These are phyloP conservation scores for Phoxinus phoxinus DNA, from an alignment of 2,113 vertebrate genomes.

Conservation along the genomic window DNA sequence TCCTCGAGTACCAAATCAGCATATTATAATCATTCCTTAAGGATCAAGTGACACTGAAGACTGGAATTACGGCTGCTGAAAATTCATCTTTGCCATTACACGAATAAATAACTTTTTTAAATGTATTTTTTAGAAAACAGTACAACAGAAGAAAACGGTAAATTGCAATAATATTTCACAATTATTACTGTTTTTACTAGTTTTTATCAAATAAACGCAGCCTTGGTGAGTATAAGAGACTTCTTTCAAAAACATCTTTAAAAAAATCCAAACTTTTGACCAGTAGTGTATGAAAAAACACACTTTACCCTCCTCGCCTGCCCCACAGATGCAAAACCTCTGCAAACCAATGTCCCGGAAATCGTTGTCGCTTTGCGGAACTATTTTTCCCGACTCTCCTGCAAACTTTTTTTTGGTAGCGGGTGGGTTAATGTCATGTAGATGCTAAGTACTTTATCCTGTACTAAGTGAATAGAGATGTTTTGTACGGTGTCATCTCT, in stretches of 20 bases:
- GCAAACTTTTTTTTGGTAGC: constrained; percentile 38
- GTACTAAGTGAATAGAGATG: constrained; percentile 36
- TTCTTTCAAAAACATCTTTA: not conserved
- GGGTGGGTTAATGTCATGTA: constrained; percentile 47
- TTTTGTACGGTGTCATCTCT: constrained; percentile 51
- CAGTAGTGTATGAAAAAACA: not conserved
- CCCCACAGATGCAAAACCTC: constrained; percentile 32
- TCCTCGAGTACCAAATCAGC: not conserved
- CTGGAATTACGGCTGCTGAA: not conserved
- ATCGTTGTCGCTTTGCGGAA: constrained; percentile 27
- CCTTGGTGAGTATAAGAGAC: not conserved
- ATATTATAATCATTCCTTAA: not conserved
- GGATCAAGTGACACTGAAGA: not conserved
- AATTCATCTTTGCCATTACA: not conserved
- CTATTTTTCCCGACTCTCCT: constrained; percentile 18
- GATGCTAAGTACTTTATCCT: constrained; percentile 47
- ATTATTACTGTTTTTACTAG: not conserved
- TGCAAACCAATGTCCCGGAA: not conserved
- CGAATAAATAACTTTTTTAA: not conserved
- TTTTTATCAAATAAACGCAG: not conserved
- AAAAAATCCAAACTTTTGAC: not conserved
- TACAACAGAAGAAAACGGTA: no score
- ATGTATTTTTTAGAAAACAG: not conserved
- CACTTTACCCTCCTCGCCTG: constrained; percentile 20
- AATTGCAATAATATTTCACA: no score